Evolutionary conservation across 2,888 invertebrate genomes (phyloP).

Genomic region (Andrena camellia): DNA sequence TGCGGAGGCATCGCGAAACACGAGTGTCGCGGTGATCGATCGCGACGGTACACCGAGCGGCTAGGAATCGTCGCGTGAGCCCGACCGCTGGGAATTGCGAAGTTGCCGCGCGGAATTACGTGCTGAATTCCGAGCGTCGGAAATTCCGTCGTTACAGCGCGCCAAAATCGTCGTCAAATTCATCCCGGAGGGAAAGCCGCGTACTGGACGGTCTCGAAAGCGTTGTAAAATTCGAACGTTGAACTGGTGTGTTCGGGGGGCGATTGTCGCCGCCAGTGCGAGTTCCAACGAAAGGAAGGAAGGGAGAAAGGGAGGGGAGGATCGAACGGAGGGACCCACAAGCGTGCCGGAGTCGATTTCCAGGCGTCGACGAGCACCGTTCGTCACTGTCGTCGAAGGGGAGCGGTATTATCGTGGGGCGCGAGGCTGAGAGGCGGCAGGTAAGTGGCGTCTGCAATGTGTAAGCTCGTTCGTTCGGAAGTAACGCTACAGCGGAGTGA

Average conservation of each 20-base stretch:
- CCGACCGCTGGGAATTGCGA: constrained; percentile 14
- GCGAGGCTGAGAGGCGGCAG: constrained; percentile 6
- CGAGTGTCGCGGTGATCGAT: constrained; percentile 28
- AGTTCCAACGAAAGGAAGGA: too few relatives aligned
- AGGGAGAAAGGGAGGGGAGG: constrained; percentile 8
- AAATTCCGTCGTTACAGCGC: constrained; percentile 21
- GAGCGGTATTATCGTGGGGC: constrained; percentile 5
- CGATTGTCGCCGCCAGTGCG: too few relatives aligned
- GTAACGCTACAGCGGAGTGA: constrained; percentile 60
- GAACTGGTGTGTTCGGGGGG: background rate
- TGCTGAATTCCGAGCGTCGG: constrained; percentile 5
- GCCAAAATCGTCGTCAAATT: constrained; percentile 12
- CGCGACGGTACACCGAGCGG: constrained; percentile 19
- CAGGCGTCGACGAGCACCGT: constrained; percentile 11
- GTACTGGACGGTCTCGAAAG: background rate
- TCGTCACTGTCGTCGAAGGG: constrained; percentile 11
- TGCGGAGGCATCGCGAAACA: constrained; percentile 26
- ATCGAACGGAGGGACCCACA: background rate
- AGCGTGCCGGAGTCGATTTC: constrained; percentile 16
- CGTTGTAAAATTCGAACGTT: constrained; percentile 1
- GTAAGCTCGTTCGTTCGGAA: constrained; percentile 66
- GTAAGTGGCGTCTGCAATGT: constrained; percentile 53
- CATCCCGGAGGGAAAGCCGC: constrained; percentile 1
- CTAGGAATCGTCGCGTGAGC: constrained; percentile 12
- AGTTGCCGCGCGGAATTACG: background rate